Percentiles rank a stretch among this genome's conserved stretches.
Conservation (phyloP, 2,797 vertebrate species). For the Xiphorhynchus erythropygius region DNA sequence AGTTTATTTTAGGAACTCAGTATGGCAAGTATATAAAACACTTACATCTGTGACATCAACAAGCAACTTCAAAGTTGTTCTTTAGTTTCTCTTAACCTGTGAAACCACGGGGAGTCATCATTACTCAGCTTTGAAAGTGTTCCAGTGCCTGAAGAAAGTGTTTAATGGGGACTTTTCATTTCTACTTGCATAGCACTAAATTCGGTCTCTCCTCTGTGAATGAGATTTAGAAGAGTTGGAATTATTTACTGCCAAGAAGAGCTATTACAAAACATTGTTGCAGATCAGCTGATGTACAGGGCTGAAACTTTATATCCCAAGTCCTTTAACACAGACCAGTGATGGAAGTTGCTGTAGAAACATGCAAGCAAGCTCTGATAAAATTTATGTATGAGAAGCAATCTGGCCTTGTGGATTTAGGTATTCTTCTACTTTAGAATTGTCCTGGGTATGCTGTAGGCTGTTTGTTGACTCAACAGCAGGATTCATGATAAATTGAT, state of each 20-base stretch:
- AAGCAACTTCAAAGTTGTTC: constrained; percentile 42
- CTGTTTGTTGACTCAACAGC: neutral
- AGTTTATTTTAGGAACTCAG: constrained; percentile 50
- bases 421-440: neutral
- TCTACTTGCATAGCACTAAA: neutral
- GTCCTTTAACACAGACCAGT: neutral
- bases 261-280: neutral
- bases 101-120: constrained; percentile 12
- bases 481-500: neutral
- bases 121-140: constrained; percentile 43
- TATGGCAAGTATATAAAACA: constrained; percentile 38
- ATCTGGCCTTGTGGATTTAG: neutral
- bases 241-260: neutral
- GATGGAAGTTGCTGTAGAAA: neutral
- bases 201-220: neutral
- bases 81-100: constrained; percentile 43
- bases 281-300: neutral
- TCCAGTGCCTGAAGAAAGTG: constrained; percentile 37
- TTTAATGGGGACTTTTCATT: constrained; percentile 39
- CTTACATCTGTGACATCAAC: constrained; percentile 39
- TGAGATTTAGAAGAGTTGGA: neutral
- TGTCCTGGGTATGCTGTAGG: neutral
- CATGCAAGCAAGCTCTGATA: neutral
- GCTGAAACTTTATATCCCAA: neutral
- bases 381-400: neutral